A percentile compares a stretch with the other conserved stretches of the same genome.
Evolutionary conservation across 2,113 vertebrate genomes (phyloP).

Genomic region (Pardalotus punctatus): DNA sequence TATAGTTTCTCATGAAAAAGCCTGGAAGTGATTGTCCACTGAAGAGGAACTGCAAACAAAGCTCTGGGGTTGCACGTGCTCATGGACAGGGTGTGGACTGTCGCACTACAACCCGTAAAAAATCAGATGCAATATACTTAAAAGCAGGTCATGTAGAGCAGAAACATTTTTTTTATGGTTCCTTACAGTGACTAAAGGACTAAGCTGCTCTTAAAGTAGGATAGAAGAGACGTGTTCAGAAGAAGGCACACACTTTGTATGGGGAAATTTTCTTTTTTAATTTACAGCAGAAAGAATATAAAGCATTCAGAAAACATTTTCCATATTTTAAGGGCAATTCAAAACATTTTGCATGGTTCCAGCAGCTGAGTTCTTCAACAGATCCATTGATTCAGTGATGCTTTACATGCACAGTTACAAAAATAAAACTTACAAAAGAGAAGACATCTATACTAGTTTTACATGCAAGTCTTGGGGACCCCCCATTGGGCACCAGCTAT

Average conservation of each 20-base stretch:
- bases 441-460: constrained; percentile 97
- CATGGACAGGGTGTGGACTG: accelerated
- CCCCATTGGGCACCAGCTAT: constrained; percentile 83
- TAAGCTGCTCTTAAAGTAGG: background rate
- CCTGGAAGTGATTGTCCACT: background rate
- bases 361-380: constrained; percentile 99
- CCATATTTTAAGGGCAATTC: constrained; percentile 99
- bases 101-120: accelerated
- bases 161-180: background rate
- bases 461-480: constrained; percentile 99
- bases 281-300: constrained; percentile 99
- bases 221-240: background rate
- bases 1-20: background rate
- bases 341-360: constrained; percentile 99
- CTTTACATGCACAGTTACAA: constrained; percentile 99
- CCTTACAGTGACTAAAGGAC: background rate
- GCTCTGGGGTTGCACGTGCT: background rate
- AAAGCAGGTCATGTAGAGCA: background rate
- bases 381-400: constrained; percentile 99
- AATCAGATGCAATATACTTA: background rate
- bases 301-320: constrained; percentile 99
- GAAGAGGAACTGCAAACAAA: background rate
- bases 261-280: constrained; percentile 98
- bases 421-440: constrained; percentile 99
- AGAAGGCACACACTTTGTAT: constrained; percentile 62